Percentiles rank a stretch among this genome's conserved stretches.
phyloP scores from a whole-genome alignment of 2,113 vertebrate species.

The Lipotes vexillifer region DNA sequence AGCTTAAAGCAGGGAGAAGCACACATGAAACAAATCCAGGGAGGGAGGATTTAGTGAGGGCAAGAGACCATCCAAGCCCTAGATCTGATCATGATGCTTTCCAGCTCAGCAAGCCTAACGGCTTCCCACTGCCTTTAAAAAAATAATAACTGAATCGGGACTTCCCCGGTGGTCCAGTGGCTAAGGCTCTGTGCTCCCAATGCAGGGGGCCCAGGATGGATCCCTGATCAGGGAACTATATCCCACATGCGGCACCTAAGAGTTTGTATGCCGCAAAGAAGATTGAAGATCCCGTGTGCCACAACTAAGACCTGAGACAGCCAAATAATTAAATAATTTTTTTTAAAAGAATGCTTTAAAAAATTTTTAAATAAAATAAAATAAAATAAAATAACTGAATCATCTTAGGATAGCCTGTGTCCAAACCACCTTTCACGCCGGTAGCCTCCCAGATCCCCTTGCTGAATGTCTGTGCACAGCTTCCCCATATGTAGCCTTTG shows the following conservation, averaged over 20 bases:
- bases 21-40: neutral
- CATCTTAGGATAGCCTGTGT: neutral
- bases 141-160: neutral
- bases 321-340: too few species aligned
- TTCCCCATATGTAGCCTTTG: neutral
- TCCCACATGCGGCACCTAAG: too few species aligned
- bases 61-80: neutral
- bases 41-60: neutral
- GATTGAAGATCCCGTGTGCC: too few species aligned
- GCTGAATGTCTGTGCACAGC: neutral
- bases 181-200: too few species aligned
- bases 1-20: neutral
- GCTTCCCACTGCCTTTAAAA: neutral
- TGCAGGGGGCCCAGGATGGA: too few species aligned
- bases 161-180: too few species aligned
- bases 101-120: too few species aligned
- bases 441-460: neutral
- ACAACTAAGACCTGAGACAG: too few species aligned
- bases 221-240: too few species aligned
- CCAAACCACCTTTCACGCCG: neutral
- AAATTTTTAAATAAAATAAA: accelerated
- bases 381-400: neutral
- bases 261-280: too few species aligned
- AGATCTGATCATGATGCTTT: neutral
- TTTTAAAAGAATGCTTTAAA: too few species aligned